Percentiles rank a stretch among this genome's conserved stretches.
Conservation (phyloP, 2,888 invertebrate genomes). For the Embidobia sp. region DNA sequence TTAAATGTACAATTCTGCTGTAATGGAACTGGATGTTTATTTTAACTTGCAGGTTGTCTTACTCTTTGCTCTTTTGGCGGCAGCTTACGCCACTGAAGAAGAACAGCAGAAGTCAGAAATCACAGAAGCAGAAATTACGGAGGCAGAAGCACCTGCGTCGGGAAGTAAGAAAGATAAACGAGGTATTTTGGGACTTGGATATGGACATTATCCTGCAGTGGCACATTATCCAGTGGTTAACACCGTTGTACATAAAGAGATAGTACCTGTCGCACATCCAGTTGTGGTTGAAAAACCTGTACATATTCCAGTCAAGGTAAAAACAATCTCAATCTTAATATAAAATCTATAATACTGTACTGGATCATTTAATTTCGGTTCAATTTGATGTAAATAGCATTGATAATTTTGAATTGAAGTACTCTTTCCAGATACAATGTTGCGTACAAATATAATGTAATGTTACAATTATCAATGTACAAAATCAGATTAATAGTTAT, state of each 20-base stretch:
- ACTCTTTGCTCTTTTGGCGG: slow-evolving; percentile 77
- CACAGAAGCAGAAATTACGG: slow-evolving; percentile 65
- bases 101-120: slow-evolving; percentile 67
- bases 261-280: slow-evolving; percentile 83
- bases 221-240: slow-evolving; percentile 69
- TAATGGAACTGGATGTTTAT: slow-evolving; percentile 11
- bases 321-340: slow-evolving; percentile 1
- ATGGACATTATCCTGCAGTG: slow-evolving; percentile 69
- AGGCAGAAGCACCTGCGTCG: slow-evolving; percentile 71
- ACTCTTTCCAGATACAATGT: too few relatives aligned
- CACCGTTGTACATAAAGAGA: slow-evolving; percentile 82
- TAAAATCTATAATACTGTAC: too few relatives aligned
- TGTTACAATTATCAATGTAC: background rate
- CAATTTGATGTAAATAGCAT: too few relatives aligned
- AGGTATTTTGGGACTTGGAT: slow-evolving; percentile 80
- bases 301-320: slow-evolving; percentile 80
- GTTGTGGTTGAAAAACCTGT: slow-evolving; percentile 82
- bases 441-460: background rate
- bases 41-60: slow-evolving; percentile 75
- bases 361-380: too few relatives aligned
- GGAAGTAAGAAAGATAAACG: slow-evolving; percentile 73
- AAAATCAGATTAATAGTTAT: slow-evolving; percentile 1
- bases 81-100: slow-evolving; percentile 77
- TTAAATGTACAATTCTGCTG: background rate
- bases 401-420: too few relatives aligned